Conservation (phyloP, 2,797 vertebrate species). For the Galaxias olidus region DNA sequence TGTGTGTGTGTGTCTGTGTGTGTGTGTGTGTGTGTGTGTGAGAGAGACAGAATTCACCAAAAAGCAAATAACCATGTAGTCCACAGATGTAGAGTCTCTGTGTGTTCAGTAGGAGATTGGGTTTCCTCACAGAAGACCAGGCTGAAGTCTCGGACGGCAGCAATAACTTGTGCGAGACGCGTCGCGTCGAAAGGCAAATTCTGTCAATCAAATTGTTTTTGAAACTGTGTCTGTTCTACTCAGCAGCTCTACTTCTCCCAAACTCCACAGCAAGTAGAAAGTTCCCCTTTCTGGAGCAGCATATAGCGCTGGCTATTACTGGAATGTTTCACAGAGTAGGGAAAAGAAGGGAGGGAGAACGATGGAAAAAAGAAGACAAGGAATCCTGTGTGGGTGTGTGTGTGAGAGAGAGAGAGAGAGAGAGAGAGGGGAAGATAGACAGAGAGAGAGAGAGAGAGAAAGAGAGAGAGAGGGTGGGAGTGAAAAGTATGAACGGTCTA, state of each 20-base stretch:
- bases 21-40: neutral
- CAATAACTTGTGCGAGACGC: too few species aligned
- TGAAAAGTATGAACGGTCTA: neutral
- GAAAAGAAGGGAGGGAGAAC: neutral
- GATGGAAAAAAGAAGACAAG: neutral
- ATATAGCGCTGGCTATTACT: conserved; percentile 23
- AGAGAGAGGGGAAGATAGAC: neutral
- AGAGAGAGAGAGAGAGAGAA: conserved; percentile 5
- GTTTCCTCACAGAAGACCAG: too few species aligned
- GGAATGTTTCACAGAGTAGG: conserved; percentile 16
- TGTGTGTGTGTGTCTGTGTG: neutral
- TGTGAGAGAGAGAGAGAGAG: neutral
- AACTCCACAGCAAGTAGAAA: conserved; percentile 25
- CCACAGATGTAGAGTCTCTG: too few species aligned
- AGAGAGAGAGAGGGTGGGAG: neutral
- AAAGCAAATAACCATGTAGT: too few species aligned
- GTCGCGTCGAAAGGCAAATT: too few species aligned
- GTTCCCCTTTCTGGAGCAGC: conserved; percentile 22
- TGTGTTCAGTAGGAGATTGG: too few species aligned
- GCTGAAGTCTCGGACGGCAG: too few species aligned
- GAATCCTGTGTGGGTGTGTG: too few species aligned
- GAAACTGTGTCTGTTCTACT: too few species aligned
- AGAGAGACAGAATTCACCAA: conserved; percentile 28
- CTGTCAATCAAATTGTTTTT: too few species aligned
- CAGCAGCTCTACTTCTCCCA: neutral